Conservation (phyloP, 2,888 invertebrate genomes). For the Lobophora halterata region DNA sequence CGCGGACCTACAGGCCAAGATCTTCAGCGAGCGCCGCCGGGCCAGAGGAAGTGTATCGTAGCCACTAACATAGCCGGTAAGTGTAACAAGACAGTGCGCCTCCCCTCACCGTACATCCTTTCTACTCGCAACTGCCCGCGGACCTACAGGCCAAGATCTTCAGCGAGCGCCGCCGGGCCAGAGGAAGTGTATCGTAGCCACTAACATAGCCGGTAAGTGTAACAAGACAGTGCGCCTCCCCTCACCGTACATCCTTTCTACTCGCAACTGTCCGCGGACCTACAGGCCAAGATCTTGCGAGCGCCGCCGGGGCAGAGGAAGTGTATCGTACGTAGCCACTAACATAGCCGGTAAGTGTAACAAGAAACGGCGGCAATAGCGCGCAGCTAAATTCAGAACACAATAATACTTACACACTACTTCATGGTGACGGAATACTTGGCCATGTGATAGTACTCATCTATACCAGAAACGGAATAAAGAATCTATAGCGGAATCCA, state of each 20-base stretch:
- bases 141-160: slow-evolving; percentile 99
- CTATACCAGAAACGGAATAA: no score
- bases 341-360: slow-evolving; percentile 97
- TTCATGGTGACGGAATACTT: no score
- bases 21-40: no score
- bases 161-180: slow-evolving; percentile 97
- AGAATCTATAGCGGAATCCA: no score
- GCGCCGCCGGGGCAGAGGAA: slow-evolving; percentile 97
- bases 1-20: no score
- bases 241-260: slow-evolving; percentile 98
- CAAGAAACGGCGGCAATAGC: slow-evolving; percentile 87
- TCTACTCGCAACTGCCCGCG: no score
- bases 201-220: slow-evolving; percentile 97
- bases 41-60: no score
- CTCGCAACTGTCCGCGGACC: slow-evolving; percentile 98
- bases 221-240: slow-evolving; percentile 96
- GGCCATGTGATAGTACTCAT: no score
- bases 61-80: no score
- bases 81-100: no score
- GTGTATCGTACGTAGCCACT: slow-evolving; percentile 95
- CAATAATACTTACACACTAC: no score
- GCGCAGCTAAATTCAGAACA: neutral
- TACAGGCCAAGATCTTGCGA: slow-evolving; percentile 99
- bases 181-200: slow-evolving; percentile 98
- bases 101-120: no score